A percentile compares a stretch with the other conserved stretches of the same genome.
These are phyloP conservation scores for Uloborus plumipes DNA, from an alignment of 2,888 invertebrate genomes.

Conservation along the genomic window DNA sequence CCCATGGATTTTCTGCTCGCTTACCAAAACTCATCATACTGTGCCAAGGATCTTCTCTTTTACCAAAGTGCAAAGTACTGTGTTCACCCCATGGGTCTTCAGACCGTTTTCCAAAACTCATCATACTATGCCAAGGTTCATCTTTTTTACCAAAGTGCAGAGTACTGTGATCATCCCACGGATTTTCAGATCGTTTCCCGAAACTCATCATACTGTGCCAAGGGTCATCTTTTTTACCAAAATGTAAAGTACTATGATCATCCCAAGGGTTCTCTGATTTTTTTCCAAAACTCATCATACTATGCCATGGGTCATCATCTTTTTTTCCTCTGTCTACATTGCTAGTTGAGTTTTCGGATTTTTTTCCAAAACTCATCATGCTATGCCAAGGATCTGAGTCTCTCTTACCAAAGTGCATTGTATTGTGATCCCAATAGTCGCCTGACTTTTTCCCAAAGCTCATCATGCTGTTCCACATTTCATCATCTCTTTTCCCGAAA, in stretches of 20 bases:
- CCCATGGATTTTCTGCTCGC: background rate
- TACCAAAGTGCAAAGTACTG: constrained; percentile 13
- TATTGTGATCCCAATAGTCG: background rate
- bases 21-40: constrained; percentile 6
- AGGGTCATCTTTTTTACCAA: constrained; percentile 39
- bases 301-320: constrained; percentile 3
- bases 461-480: constrained; percentile 26
- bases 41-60: constrained; percentile 3
- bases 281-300: constrained; percentile 2
- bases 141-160: background rate
- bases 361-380: constrained; percentile 38
- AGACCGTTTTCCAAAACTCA: constrained; percentile 3
- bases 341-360: background rate
- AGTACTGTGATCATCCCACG: background rate
- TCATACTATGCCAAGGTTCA: constrained; percentile 10
- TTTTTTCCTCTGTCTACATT: background rate
- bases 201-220: constrained; percentile 35
- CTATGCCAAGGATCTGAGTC: constrained; percentile 13
- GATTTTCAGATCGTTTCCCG: constrained; percentile 16
- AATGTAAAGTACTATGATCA: constrained; percentile 5
- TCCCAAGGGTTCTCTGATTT: background rate
- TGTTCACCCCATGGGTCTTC: constrained; percentile 15
- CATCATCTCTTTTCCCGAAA: constrained; percentile 21
- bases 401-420: constrained; percentile 10
- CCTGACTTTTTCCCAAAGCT: constrained; percentile 31